phyloP scores from a whole-genome alignment of 2,888 invertebrate genomes.

The Apoda limacodes region DNA sequence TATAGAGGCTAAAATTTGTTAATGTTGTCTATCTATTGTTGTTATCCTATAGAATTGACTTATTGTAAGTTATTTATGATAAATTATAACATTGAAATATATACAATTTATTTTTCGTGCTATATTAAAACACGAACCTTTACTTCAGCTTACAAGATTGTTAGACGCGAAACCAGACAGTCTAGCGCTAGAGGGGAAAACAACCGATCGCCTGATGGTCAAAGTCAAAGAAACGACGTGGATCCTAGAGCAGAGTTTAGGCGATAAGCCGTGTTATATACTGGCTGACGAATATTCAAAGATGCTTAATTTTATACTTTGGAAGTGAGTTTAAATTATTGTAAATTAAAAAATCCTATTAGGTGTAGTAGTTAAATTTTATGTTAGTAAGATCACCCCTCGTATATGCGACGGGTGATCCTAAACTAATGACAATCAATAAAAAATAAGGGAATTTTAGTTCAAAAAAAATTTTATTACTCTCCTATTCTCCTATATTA shows the following conservation, averaged over 20 bases:
- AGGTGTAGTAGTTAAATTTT: too few species aligned
- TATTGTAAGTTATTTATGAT: neutral
- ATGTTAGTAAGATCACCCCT: too few species aligned
- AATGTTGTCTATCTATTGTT: too few species aligned
- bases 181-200: constrained; percentile 16
- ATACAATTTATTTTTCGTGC: neutral
- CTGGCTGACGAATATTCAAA: constrained; percentile 40
- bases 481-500: too few species aligned
- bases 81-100: neutral
- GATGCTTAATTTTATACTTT: constrained; percentile 34
- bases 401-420: too few species aligned
- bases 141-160: constrained; percentile 37
- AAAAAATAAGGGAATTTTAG: too few species aligned
- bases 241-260: constrained; percentile 3
- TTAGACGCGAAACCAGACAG: constrained; percentile 29
- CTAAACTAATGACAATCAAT: too few species aligned
- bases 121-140: neutral
- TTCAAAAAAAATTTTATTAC: too few species aligned
- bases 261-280: constrained; percentile 30
- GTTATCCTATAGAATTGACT: too few species aligned
- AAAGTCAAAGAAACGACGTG: constrained; percentile 6
- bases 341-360: too few species aligned
- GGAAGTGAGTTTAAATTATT: constrained; percentile 43
- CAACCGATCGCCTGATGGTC: constrained; percentile 7
- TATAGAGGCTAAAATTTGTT: too few species aligned